Conservation (phyloP, 2,113 vertebrate genomes). For the Centropristis striata region DNA sequence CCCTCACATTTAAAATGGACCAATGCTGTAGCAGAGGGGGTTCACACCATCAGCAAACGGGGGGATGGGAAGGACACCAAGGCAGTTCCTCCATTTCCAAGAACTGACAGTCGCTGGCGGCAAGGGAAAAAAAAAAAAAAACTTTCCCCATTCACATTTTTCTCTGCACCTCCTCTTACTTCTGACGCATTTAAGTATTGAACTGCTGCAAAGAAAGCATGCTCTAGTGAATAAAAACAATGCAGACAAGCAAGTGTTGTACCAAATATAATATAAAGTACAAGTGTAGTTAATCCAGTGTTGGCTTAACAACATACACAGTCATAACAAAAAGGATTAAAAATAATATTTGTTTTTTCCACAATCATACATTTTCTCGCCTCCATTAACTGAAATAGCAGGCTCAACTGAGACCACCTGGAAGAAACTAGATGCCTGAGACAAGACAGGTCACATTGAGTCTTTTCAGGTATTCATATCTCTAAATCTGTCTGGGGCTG, state of each 20-base stretch:
- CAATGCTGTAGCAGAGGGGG: constrained; percentile 40
- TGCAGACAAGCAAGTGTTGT: constrained; percentile 14
- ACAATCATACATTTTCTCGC: constrained; percentile 4
- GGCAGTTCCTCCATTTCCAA: constrained; percentile 52
- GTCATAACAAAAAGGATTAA: constrained; percentile 40
- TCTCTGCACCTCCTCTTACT: background rate
- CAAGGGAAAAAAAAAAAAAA: background rate
- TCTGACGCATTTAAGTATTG: constrained; percentile 22
- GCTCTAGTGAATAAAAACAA: constrained; percentile 32
- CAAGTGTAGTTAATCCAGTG: constrained; percentile 14
- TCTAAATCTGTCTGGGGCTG: background rate
- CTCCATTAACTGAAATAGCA: constrained; percentile 14
- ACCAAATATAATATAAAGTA: constrained; percentile 55
- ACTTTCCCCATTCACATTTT: constrained; percentile 25
- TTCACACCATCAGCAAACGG: constrained; percentile 52
- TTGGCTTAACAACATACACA: constrained; percentile 40
- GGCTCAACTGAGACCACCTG: constrained; percentile 1
- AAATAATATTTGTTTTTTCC: background rate
- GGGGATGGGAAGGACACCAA: constrained; percentile 53
- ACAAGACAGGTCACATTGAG: background rate
- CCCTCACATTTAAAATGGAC: constrained; percentile 51
- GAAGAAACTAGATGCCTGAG: constrained; percentile 24
- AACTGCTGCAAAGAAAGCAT: constrained; percentile 25
- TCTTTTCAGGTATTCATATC: background rate
- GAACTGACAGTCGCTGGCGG: constrained; percentile 54